Base-by-base conservation (phyloP, 2,797 vertebrate species). In the Crax fasciolata region DNA sequence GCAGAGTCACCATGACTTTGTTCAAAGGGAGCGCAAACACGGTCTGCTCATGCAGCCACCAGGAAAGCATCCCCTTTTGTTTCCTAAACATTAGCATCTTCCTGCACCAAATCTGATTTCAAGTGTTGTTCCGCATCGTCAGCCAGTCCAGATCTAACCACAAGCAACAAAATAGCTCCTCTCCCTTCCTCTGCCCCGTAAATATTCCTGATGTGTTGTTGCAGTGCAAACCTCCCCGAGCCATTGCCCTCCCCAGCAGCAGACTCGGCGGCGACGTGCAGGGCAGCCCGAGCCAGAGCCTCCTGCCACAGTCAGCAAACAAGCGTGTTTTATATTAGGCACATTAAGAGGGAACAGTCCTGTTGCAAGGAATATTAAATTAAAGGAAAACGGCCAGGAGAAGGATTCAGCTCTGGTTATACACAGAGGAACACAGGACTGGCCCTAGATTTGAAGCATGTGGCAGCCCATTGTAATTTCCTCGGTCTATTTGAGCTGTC, bases 221-320 rank as follows among this genome's bases (percentile, higher is more conserved):
- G 66, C 43, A 51, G 70, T 86, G 93, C 80, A 88, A 76, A 84
- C 80, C 78, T 93, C 71, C 90, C 77, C 35, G 77, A 91, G 71
- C 52, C 82, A 71, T 94, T 75, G 48, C 87, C 87, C 84, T 92
- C 32, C 76, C 79, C 83, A 93, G 70, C 79, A 88, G 81, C 85
- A 94, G 94, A 97, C 94, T 94, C 35, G 63, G 35, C 2, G 89
- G 95, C 89, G 90, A 96, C 93, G 20, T 84, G 91, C 94, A 61
- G 94, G 83, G 82, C 11, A 95, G 95, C 77, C 79, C 2, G 74
- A 96, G 94, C 92, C 96, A 97, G 89, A 92, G 84, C 9, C 82
- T 94, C 66, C 79, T 94, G 84, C 89, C 92, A 83, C 93, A 95
- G 92, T 78, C 91, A 96, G 94, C 76, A 93, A 94, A 95, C 2